Base-by-base conservation (phyloP, 92 coral and sea anemone species). In the Zoanthus sansibaricus region DNA sequence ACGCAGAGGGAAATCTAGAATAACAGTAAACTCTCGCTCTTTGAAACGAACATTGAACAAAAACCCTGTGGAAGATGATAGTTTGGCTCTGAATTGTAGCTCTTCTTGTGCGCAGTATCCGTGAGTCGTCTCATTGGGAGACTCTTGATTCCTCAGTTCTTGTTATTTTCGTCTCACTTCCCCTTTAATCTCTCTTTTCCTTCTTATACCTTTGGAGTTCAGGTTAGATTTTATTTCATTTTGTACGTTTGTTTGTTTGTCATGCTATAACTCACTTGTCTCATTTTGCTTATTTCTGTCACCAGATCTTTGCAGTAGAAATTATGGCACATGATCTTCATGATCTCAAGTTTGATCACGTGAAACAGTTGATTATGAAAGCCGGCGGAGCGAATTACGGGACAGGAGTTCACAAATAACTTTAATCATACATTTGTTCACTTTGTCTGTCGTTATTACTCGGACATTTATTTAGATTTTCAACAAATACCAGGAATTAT, bases 311-410 rank as follows among this genome's bases (percentile, higher is more conserved):
- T 82, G 99, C 98, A n/a, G 86, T 76, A 33, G 99, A 97, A 92
- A 72, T 97, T 77, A 82, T 90, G 82, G 83, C 96, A 20, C 88
- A 92, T 46, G 98, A 97, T 44, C 73, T 32, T 33, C 84, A 83
- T 32, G 99, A 97, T 30, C 88, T 95, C 4, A 32, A 69, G 12
- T 67, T 71, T 3, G 93, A 92, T 9, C 86, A 92, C 49, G 93
- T 97, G 11, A 91, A 89, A 56, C 75, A 77, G 47, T 8, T 88
- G 59, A 82, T 95, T 7, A 90, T 71, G 68, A 95, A 93, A 82
- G 99, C 98, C 7, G 98, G 99, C 2, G 99, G 99, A 2, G 98
- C 99, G 0, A 97, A 97, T 83, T 97, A 97, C 82, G 99, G 99
- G 6, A 92, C 94, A 10, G 99, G 96, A 0, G 59, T 46, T 51